A percentile compares a stretch with the other conserved stretches of the same genome.
Conservation (phyloP, 2,888 invertebrate species). For the Antheraea yamamai region DNA sequence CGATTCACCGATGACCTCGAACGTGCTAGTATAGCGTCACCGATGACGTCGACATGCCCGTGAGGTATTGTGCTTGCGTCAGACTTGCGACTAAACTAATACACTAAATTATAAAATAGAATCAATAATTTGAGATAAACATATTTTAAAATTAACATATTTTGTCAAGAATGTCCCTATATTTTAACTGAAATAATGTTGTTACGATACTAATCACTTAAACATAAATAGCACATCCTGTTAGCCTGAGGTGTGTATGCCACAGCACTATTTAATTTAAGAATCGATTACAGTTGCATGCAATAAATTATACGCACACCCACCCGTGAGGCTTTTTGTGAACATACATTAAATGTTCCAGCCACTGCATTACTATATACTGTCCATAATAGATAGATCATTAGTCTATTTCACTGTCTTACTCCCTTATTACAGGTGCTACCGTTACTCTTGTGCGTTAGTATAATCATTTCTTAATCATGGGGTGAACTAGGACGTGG, state of each 20-base stretch:
- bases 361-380: conserved; percentile 29
- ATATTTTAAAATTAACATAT: neutral
- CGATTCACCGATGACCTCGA: no score
- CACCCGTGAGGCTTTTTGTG: conserved; percentile 21
- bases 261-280: conserved; percentile 1
- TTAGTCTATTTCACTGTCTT: conserved; percentile 34
- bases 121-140: neutral
- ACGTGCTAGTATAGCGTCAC: no score
- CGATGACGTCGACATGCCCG: no score
- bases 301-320: conserved; percentile 13
- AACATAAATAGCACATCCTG: neutral
- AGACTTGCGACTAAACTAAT: no score
- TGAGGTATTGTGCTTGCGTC: no score
- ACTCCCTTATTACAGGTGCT: conserved; percentile 34
- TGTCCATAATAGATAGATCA: conserved; percentile 31
- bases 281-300: conserved; percentile 14
- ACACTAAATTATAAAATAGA: no score
- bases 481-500: conserved; percentile 5
- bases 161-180: neutral
- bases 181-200: neutral
- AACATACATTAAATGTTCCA: conserved; percentile 26
- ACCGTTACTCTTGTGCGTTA: conserved; percentile 30
- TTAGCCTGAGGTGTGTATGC: conserved; percentile 1
- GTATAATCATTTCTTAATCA: conserved; percentile 18
- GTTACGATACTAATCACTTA: neutral